Evolutionary conservation across 2,888 invertebrate species (phyloP), one percentile per base, ranked within the genome.

Genomic region (Cataglyphis altisquamis): DNA sequence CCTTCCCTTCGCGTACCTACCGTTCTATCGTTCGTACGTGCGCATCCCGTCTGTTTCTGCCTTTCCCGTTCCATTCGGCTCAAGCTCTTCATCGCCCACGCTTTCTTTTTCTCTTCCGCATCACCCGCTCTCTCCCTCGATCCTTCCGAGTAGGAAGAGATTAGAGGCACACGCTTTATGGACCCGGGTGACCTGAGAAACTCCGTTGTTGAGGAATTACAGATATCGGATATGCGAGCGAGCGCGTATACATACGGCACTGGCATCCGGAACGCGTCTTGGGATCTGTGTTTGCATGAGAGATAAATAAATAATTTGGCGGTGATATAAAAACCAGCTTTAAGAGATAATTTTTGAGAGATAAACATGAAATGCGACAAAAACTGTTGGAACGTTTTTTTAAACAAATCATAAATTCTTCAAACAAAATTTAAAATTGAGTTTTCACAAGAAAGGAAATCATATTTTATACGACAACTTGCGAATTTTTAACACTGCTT

Each of bases 151-250:
- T 80, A 48, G 12, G 45, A n/a, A 80, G 60, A 78, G 60, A 78
- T 25, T 74, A 81, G 81, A 81, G 67, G 70, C 82, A 75, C 87
- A 83, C 86, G 90, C 85, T 90, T 90, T 86, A 87, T 88, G 86
- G 86, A 86, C 88, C 70, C 84, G 90, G 90, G 90, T 90, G 86
- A 89, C 90, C 89, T 82, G 82, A 85, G 89, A 83, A 89, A 89
- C 88, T 90, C 83, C 39, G 75, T 82, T 81, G 87, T 86, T 84
- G 77, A 90, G 89, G 88, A 92, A 92, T 92, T 90, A 91, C 90
- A 84, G 92, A 92, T 91, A 91, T 90, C 89, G 90, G 89, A 87
- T 87, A 86, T 67, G 82, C 75, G 84, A 83, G 57, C 67, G 72
- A 67, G 83, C 39, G 78, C 77, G 62, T 68, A 75, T 75, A 67